Evolutionary conservation across 2,888 invertebrate genomes (phyloP).

Genomic region (Hydraecia micacea): DNA sequence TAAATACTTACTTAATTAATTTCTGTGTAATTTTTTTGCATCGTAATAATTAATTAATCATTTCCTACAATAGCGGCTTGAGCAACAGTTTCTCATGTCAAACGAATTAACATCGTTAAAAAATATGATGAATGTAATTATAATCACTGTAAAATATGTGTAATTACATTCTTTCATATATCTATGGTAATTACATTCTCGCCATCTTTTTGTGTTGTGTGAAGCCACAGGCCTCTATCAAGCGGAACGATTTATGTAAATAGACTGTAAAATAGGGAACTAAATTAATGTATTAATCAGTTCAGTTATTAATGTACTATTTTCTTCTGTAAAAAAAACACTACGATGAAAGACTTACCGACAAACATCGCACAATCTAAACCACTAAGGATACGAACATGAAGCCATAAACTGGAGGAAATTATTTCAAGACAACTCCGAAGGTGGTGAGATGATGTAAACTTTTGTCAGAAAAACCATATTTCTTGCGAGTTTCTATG

Average conservation of each 20-base stretch:
- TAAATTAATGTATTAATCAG: constrained; percentile 10
- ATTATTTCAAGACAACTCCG: neutral
- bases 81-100: constrained; percentile 48
- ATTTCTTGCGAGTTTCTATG: neutral
- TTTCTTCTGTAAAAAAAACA: neutral
- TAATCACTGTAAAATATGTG: constrained; percentile 32
- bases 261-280: neutral
- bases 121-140: constrained; percentile 42
- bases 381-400: neutral
- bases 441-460: neutral
- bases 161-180: constrained; percentile 52
- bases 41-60: constrained; percentile 6
- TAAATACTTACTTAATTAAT: constrained; percentile 15
- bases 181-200: constrained; percentile 49
- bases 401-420: neutral
- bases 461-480: constrained; percentile 4
- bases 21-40: constrained; percentile 4
- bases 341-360: neutral
- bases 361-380: neutral
- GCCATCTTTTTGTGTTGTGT: constrained; percentile 26
- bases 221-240: constrained; percentile 21
- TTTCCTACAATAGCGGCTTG: constrained; percentile 30
- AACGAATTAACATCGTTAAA: constrained; percentile 45
- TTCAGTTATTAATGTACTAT: neutral
- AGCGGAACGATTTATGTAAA: constrained; percentile 22